phyloP scores from a whole-genome alignment of 2,888 invertebrate genomes.

The Arctia plantaginis region DNA sequence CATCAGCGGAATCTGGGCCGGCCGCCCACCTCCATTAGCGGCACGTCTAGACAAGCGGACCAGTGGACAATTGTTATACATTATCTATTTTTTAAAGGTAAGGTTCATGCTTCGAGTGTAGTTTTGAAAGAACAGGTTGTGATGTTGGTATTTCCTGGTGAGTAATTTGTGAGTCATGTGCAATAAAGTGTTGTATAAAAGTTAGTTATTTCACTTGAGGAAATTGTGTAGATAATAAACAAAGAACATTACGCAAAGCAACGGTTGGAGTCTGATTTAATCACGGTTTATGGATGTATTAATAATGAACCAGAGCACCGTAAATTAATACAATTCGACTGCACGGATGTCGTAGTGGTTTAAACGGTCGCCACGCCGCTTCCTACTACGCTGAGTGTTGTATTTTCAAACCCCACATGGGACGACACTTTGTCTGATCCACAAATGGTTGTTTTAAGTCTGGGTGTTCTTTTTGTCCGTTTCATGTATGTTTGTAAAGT shows the following conservation, averaged over 20 bases:
- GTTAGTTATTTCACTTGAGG: not conserved
- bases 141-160: constrained; percentile 40
- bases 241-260: not conserved
- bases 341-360: too few species aligned
- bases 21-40: constrained; percentile 76
- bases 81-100: constrained; percentile 37
- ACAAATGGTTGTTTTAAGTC: too few species aligned
- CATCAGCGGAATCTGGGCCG: constrained; percentile 71
- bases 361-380: too few species aligned
- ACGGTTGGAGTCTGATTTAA: not conserved
- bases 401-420: too few species aligned
- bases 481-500: too few species aligned
- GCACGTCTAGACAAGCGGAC: constrained; percentile 60
- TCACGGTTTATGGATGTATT: not conserved
- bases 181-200: not conserved
- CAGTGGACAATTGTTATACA: constrained; percentile 53
- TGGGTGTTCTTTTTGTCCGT: too few species aligned
- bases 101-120: constrained; percentile 13
- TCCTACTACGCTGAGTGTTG: too few species aligned
- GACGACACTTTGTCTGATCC: too few species aligned
- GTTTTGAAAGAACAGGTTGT: constrained; percentile 20
- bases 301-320: not conserved
- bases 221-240: not conserved
- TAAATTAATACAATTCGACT: too few species aligned
- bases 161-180: constrained; percentile 35